Base-by-base conservation (phyloP, 2,113 vertebrate species). In the Grallaria varia region DNA sequence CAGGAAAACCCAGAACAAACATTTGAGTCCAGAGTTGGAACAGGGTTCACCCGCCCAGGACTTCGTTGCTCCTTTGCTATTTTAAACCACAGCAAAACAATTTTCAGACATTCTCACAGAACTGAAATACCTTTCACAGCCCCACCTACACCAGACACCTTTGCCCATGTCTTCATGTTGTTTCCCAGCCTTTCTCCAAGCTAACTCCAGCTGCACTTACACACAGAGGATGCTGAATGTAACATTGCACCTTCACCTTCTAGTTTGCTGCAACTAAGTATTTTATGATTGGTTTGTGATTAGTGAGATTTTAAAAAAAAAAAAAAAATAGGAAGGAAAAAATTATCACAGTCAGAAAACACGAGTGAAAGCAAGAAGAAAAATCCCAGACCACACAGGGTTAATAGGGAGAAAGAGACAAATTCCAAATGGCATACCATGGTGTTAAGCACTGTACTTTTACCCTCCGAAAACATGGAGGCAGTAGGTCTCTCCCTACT, bases 381-480 rank as follows among this genome's bases (percentile, higher is more conserved):
- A 88, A 56, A 47, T 39, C 74, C 62, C 68, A 75, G 74, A 67
- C 16, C 42, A 5, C 73, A 88, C 84, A 90, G 39, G 95, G 56
- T 59, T 67, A 89, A 95, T 3, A 97, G 94, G 97, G 95, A 97
- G 97, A 96, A 84, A 73, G 69, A 96, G 35, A 92, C 85, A 97
- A 96, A 98, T 97, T 95, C 87, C 94, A 97, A 97, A 96, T 91
- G 95, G 96, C 97, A 96, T 97, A 98, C 97, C 97, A 97, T 96
- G 71, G 71, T 96, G 95, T 97, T 96, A 98, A 96, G 97, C 95
- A 97, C 95, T 97, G 97, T 90, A 97, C 96, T 98, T 97, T 97
- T 97, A 97, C 97, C 97, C 97, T 98, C 97, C 71, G 68, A 97
- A 97, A 98, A 95, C 94, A 97, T n/a, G 96, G 97, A 97, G 97